These are phyloP conservation scores for Thalassarche chlororhynchos DNA, from an alignment of 2,113 vertebrate species.

Conservation along the genomic window DNA sequence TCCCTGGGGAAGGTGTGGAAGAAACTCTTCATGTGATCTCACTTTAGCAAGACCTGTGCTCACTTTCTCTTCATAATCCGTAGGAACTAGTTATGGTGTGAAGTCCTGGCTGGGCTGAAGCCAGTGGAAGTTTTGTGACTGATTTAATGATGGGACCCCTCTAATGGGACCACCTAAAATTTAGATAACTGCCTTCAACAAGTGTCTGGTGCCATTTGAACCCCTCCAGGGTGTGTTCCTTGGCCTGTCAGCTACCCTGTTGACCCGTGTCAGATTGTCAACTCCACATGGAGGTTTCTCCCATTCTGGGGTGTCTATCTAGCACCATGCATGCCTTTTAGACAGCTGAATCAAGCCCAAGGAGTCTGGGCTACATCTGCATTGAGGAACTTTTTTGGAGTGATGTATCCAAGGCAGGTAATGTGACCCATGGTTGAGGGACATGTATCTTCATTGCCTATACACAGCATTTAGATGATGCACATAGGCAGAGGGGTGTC, in stretches of 20 bases:
- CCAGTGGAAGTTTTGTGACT: not conserved
- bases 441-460: not conserved
- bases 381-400: not conserved
- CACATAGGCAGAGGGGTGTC: not conserved
- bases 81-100: not conserved
- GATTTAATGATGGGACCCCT: not conserved
- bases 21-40: not conserved
- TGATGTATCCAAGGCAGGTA: not conserved
- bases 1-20: not conserved
- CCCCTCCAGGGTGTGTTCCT: not conserved
- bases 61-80: not conserved
- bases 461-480: not conserved
- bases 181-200: not conserved
- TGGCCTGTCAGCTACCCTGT: not conserved
- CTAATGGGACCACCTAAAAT: not conserved
- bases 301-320: not conserved
- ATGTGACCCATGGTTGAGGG: not conserved
- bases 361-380: not conserved
- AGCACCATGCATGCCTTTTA: not conserved
- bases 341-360: not conserved
- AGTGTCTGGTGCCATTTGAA: not conserved
- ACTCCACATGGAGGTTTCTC: not conserved
- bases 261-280: not conserved
- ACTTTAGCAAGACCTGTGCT: not conserved
- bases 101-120: not conserved